Evolutionary conservation across 2,113 vertebrate species (phyloP).

Genomic region (Callipepla californica): DNA sequence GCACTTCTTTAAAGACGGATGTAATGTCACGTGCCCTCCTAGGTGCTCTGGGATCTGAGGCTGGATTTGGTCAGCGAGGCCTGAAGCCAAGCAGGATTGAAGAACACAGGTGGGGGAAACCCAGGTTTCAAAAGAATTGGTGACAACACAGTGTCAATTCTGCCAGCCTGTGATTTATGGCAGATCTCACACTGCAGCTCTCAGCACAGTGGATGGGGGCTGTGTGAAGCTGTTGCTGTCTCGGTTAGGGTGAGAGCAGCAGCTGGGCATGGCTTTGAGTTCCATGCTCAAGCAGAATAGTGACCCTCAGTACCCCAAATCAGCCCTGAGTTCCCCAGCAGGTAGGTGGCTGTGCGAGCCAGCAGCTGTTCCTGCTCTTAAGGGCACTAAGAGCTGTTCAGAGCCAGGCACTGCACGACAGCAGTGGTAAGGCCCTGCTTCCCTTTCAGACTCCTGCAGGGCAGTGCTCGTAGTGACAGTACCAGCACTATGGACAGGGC

Average conservation of each 20-base stretch:
- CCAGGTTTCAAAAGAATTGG: neutral
- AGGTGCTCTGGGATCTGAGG: neutral
- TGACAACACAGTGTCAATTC: neutral
- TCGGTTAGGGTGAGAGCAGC: neutral
- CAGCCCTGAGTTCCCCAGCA: neutral
- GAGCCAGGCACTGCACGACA: neutral
- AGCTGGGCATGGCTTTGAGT: neutral
- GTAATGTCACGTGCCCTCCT: neutral
- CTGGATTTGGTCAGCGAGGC: neutral
- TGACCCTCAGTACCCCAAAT: neutral
- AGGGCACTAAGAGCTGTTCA: neutral
- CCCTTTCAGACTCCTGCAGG: rapidly evolving
- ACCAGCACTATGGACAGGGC: neutral
- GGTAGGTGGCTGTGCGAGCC: neutral
- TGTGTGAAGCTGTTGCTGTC: neutral
- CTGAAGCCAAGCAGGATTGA: neutral
- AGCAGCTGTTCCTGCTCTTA: neutral
- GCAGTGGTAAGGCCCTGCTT: rapidly evolving
- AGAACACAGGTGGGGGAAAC: neutral
- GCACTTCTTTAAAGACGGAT: neutral
- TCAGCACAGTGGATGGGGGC: neutral
- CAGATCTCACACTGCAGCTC: neutral
- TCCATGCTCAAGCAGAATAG: neutral
- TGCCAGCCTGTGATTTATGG: neutral
- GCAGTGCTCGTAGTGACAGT: neutral